phyloP scores from a whole-genome alignment of 2,113 vertebrate genomes.

The Nannobrachium achirus region DNA sequence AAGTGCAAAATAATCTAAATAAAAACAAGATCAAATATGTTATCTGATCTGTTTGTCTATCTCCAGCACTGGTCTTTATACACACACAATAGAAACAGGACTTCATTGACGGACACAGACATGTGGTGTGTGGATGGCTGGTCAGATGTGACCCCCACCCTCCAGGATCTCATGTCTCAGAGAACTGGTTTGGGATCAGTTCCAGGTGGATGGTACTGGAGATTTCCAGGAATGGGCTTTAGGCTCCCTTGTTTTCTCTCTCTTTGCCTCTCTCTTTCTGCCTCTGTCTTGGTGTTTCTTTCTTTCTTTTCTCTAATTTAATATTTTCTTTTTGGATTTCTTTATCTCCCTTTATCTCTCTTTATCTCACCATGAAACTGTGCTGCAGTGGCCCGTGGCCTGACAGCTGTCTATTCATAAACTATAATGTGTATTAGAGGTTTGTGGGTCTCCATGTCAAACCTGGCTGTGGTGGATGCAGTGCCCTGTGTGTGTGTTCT shows the following conservation, averaged over 20 bases:
- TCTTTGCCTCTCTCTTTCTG: conserved; percentile 2
- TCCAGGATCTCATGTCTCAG: conserved; percentile 30
- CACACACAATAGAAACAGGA: background rate
- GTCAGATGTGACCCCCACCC: conserved; percentile 17
- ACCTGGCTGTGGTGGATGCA: conserved; percentile 28
- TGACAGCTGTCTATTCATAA: conserved; percentile 28
- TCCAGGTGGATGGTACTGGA: conserved; percentile 71
- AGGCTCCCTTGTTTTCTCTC: conserved; percentile 15
- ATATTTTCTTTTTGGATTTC: too few relatives aligned
- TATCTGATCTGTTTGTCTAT: background rate
- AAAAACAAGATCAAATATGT: background rate
- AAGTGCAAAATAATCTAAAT: too few relatives aligned
- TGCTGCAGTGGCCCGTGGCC: too few relatives aligned
- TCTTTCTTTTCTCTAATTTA: too few relatives aligned
- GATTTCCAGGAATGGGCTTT: conserved; percentile 61
- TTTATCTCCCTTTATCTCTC: background rate
- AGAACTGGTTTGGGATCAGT: conserved; percentile 64
- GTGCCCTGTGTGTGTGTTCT: background rate
- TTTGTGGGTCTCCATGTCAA: conserved; percentile 9
- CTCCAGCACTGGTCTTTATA: background rate
- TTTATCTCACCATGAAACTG: too few relatives aligned
- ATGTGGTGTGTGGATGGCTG: conserved; percentile 16
- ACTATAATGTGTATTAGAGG: conserved; percentile 23
- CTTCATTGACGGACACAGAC: conserved; percentile 8
- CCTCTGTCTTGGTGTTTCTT: background rate